phyloP scores from a whole-genome alignment of 92 coral and sea anemone species.

The Epizoanthus stellaris region DNA sequence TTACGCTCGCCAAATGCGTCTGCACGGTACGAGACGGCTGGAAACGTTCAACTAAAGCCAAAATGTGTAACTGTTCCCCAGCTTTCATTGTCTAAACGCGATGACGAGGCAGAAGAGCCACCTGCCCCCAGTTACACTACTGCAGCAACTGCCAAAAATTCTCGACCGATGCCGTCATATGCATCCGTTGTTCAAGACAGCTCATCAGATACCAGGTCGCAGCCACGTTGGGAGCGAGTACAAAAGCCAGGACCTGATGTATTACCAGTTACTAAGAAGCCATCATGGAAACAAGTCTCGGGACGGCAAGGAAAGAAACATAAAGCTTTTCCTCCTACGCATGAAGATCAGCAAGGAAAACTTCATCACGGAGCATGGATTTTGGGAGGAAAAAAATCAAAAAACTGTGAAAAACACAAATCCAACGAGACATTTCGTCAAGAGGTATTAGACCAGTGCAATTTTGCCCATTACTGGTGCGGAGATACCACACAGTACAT shows the following conservation, averaged over 20 bases:
- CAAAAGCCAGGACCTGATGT: neutral
- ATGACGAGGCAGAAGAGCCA: too few relatives aligned
- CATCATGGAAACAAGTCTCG: constrained; percentile 4
- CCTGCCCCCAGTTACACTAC: neutral
- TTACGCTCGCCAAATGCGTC: neutral
- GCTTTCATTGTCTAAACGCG: too few relatives aligned
- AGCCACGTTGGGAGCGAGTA: neutral
- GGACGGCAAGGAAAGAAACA: constrained; percentile 31
- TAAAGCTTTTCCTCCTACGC: constrained; percentile 19
- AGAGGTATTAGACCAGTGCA: constrained; percentile 9
- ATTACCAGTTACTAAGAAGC: neutral
- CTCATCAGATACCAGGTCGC: neutral
- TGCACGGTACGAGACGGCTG: neutral
- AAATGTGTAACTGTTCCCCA: neutral
- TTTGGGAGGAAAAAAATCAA: constrained; percentile 47
- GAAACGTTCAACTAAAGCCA: neutral
- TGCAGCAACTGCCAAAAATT: neutral
- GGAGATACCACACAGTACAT: constrained; percentile 33
- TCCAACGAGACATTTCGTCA: neutral
- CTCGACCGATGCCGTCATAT: neutral
- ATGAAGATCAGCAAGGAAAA: constrained; percentile 41
- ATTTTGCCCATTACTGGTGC: constrained; percentile 43
- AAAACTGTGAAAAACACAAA: constrained; percentile 46
- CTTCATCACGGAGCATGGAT: constrained; percentile 67
- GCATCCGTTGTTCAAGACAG: neutral